Evolutionary conservation across 2,113 vertebrate genomes (phyloP).

Genomic region (Poeciliopsis prolifica): DNA sequence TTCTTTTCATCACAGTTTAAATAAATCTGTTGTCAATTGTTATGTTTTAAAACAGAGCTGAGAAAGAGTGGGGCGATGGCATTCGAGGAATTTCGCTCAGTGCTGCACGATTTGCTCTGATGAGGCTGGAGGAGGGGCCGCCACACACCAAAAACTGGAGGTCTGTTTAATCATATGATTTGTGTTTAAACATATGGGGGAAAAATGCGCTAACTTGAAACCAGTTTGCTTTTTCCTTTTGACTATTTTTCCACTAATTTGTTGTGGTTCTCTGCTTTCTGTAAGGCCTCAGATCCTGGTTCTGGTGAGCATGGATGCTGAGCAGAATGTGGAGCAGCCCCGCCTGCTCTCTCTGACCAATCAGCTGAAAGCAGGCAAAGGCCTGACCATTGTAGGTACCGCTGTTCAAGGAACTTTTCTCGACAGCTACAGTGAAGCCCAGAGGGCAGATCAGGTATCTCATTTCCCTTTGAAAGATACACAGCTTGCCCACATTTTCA

Average conservation of each 20-base stretch:
- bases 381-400: constrained; percentile 95
- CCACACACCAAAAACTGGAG: constrained; percentile 99
- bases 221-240: background rate
- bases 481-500: background rate
- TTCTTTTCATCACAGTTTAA: background rate
- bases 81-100: constrained; percentile 97
- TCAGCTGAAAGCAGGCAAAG: constrained; percentile 97
- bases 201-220: background rate
- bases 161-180: constrained; percentile 63
- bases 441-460: constrained; percentile 91
- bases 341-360: constrained; percentile 94
- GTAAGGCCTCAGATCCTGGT: constrained; percentile 94
- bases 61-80: constrained; percentile 98
- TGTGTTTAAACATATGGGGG: background rate
- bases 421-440: constrained; percentile 88
- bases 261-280: background rate
- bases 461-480: background rate
- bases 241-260: background rate
- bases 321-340: constrained; percentile 94
- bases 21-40: background rate
- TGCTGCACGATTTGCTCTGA: constrained; percentile 91
- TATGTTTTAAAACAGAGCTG: constrained; percentile 82
- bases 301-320: constrained; percentile 89
- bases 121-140: constrained; percentile 94
- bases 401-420: constrained; percentile 93